Percentiles rank a stretch among this genome's conserved stretches.
Evolutionary conservation across 2,113 vertebrate species (phyloP).

Genomic region (Leucoraja erinaceus): DNA sequence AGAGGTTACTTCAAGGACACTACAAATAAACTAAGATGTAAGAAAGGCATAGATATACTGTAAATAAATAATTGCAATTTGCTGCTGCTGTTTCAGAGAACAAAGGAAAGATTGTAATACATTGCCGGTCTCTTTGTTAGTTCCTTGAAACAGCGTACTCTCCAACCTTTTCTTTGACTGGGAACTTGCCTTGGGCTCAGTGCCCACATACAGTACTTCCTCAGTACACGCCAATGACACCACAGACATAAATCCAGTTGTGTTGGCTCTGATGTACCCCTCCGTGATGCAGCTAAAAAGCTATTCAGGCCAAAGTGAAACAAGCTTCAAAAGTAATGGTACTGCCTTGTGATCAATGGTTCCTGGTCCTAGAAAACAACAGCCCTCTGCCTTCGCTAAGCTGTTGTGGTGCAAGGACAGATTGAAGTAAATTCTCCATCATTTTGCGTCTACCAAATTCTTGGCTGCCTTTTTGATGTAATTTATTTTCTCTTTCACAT

Average conservation of each 20-base stretch:
- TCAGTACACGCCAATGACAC: background rate
- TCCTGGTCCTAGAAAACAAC: background rate
- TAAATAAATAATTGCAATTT: background rate
- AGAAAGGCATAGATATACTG: background rate
- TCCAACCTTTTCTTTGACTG: background rate
- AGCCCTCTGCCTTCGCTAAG: background rate
- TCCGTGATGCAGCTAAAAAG: background rate
- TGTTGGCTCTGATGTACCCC: background rate
- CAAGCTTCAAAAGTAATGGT: background rate
- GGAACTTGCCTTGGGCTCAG: background rate
- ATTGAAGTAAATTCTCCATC: background rate
- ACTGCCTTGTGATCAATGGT: background rate
- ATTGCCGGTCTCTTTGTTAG: background rate
- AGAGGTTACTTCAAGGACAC: background rate
- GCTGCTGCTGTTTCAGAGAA: background rate
- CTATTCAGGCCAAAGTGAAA: background rate
- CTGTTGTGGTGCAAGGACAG: background rate
- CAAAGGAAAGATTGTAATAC: background rate
- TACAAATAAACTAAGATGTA: background rate
- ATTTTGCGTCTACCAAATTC: background rate
- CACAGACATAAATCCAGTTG: background rate
- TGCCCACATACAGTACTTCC: background rate
- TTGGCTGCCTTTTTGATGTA: background rate
- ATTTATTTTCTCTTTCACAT: background rate
- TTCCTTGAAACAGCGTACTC: background rate